These are phyloP conservation scores for Smutsia gigantea DNA, from an alignment of 2,797 vertebrate genomes.

Conservation along the genomic window DNA sequence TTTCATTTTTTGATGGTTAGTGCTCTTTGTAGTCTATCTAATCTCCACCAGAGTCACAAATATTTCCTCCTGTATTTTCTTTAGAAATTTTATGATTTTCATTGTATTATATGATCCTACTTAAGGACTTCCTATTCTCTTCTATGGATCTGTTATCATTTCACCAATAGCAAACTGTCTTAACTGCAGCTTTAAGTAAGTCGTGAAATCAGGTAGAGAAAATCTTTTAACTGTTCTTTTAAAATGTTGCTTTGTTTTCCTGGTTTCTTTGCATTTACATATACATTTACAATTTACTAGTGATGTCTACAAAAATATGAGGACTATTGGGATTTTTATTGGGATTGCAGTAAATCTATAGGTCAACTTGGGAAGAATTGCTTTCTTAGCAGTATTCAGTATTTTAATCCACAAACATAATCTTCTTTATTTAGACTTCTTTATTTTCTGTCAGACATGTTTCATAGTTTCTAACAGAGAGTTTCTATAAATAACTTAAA, in stretches of 20 bases:
- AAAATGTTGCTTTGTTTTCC: background rate
- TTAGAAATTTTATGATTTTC: background rate
- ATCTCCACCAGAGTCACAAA: background rate
- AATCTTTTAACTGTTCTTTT: background rate
- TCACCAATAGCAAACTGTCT: background rate
- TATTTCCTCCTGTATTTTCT: background rate
- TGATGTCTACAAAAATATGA: background rate
- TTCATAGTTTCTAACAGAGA: background rate
- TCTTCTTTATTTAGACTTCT: background rate
- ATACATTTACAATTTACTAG: background rate
- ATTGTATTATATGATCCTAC: background rate
- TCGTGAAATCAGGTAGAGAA: background rate
- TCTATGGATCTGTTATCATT: background rate
- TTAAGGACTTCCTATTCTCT: background rate
- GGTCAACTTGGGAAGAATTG: background rate
- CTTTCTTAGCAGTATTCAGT: background rate
- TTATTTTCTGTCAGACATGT: background rate
- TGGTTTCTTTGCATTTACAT: background rate
- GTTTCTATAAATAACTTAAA: background rate
- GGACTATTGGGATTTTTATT: background rate
- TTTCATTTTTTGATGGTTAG: background rate
- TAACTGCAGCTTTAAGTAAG: background rate
- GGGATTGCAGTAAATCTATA: background rate
- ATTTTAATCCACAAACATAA: background rate
- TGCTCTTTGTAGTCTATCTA: background rate